Base-by-base conservation (phyloP, 2,113 vertebrate species). In the Gambusia affinis region DNA sequence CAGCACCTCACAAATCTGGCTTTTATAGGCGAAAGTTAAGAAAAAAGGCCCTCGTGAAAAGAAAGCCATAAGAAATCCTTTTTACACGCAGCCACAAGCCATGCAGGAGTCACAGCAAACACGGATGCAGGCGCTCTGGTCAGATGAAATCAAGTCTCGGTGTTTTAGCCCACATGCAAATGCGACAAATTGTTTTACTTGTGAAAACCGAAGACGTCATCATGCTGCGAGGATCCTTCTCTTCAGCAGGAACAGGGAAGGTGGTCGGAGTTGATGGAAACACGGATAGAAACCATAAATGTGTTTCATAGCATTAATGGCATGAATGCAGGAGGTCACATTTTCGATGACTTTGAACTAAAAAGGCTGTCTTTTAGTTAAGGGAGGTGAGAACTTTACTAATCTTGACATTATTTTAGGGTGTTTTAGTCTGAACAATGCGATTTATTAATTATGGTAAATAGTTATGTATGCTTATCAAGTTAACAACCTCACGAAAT, bases 401-500 rank as follows among this genome's bases (percentile, higher is more conserved):
- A 54, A 54, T 24, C 19, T 8, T 24, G 47, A 24, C 22, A 54
- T 54, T 8, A 19, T 24, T 24, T 54, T 6, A 54, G 7, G 19
- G 1, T 0, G 19, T 6, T 24, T 54, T 54, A 83, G 85, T 70
- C 27, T 76, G 74, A 85, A 57, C 37, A 71, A 24, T 63, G 71
- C 4, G 15, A 64, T 81, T 65, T 79, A 78, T 84, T 80, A 87
- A 88, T 88, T 84, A 83, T 3, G 35, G 11, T 76, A 54, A 74
- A 83, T 63, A 15, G 15, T 14, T 15, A 42, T 42, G 42, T 42
- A 57, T 71, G 70, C 65, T 44, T 29, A 62, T 76, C 85, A 85
- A 84, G 44, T 62, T 70, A 60, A 80, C 81, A 78, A 74, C 54
- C 66, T 85, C 31, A 88, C 86, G 76, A 74, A 88, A 87, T 85